Evolutionary conservation across 2,113 vertebrate species (phyloP).

Genomic region (Arenaria interpres): DNA sequence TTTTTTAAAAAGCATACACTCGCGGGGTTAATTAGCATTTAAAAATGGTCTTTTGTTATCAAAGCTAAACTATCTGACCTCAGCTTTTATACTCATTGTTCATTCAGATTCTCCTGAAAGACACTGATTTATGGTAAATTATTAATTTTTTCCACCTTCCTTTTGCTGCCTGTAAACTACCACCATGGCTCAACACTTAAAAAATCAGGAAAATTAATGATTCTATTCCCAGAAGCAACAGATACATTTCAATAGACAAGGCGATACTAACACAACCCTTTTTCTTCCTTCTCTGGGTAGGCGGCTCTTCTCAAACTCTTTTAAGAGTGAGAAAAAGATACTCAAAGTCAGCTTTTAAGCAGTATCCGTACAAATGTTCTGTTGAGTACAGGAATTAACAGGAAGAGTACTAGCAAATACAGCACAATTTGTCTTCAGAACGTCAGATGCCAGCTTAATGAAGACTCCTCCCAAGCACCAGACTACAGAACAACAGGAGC

Average conservation of each 20-base stretch:
- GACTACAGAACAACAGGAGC: background rate
- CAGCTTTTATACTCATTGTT: conserved; percentile 16
- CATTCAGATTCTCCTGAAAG: conserved; percentile 35
- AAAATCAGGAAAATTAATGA: background rate
- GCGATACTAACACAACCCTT: rapidly evolving
- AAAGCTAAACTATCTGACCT: conserved; percentile 63
- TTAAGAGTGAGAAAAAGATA: background rate
- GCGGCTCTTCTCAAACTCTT: background rate
- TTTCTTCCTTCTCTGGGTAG: background rate
- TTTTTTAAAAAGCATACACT: conserved; percentile 13
- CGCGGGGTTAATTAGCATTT: conserved; percentile 62
- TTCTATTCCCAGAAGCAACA: background rate
- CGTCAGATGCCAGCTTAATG: background rate
- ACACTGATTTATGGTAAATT: background rate
- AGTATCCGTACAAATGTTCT: background rate
- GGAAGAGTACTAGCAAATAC: background rate
- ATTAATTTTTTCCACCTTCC: conserved; percentile 31
- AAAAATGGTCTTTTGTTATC: conserved; percentile 56
- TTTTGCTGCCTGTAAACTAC: background rate
- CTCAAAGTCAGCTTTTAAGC: background rate
- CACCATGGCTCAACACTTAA: background rate
- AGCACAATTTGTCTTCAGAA: background rate
- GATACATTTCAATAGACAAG: background rate
- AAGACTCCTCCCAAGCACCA: background rate
- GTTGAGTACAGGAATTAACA: background rate